phyloP scores from a whole-genome alignment of 2,888 invertebrate genomes.

The Cryptocheilus praepositus region DNA sequence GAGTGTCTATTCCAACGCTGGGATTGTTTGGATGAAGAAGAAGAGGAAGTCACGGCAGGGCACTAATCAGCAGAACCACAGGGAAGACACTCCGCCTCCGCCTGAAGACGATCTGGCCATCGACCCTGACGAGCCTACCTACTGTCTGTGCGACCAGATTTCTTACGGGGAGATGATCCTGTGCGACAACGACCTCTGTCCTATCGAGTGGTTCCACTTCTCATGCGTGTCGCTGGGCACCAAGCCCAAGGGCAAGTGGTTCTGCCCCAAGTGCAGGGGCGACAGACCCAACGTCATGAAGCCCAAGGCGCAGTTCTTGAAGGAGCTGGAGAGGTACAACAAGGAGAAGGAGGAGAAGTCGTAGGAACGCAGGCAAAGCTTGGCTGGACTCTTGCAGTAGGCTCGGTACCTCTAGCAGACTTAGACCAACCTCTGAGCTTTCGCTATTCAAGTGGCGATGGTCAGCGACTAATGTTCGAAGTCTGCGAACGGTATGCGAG shows the following conservation, averaged over 20 bases:
- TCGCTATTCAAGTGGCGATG: too few species aligned
- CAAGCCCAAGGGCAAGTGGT: conserved; percentile 99
- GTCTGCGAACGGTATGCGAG: too few species aligned
- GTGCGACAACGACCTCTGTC: conserved; percentile 97
- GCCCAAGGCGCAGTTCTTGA: conserved; percentile 92
- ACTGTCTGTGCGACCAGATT: conserved; percentile 95
- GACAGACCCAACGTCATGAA: conserved; percentile 95
- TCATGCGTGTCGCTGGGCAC: conserved; percentile 93
- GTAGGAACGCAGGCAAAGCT: conserved; percentile 73
- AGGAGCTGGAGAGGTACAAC: conserved; percentile 92
- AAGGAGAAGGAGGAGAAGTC: conserved; percentile 94
- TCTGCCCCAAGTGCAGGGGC: conserved; percentile 97
- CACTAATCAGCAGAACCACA: conserved; percentile 73
- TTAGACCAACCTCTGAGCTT: too few species aligned
- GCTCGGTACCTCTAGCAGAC: too few species aligned
- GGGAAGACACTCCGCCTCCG: conserved; percentile 89
- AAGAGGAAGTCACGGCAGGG: conserved; percentile 72
- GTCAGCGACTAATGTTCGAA: too few species aligned
- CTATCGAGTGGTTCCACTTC: conserved; percentile 99
- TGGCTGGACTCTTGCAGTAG: too few species aligned
- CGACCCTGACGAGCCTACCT: conserved; percentile 97
- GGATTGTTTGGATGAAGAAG: too few species aligned
- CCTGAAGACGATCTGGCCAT: conserved; percentile 89
- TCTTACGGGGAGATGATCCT: conserved; percentile 99
- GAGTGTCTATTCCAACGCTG: too few species aligned